Conservation (phyloP, 2,888 invertebrate species). For the Flexamia atlantica region DNA sequence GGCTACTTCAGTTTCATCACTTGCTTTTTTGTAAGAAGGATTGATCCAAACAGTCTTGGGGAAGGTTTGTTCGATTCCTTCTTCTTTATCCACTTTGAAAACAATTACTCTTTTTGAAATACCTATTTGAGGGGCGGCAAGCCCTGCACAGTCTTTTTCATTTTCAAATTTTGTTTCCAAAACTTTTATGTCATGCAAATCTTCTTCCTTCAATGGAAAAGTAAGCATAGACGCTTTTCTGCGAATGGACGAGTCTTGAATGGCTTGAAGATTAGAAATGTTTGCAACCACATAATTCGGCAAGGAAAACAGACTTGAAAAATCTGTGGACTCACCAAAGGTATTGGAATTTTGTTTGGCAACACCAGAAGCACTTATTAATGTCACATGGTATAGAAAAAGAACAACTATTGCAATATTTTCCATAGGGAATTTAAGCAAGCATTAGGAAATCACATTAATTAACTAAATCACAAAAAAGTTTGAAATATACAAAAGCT, state of each 20-base stretch:
- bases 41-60: slow-evolving; percentile 37
- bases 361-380: background rate
- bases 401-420: background rate
- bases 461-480: background rate
- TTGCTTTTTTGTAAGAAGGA: slow-evolving; percentile 39
- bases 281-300: slow-evolving; percentile 39
- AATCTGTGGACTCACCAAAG: background rate
- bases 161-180: slow-evolving; percentile 45
- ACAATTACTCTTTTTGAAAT: slow-evolving; percentile 43
- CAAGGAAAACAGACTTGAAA: background rate
- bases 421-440: background rate
- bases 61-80: slow-evolving; percentile 15
- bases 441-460: background rate
- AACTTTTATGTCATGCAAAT: slow-evolving; percentile 1
- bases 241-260: slow-evolving; percentile 13
- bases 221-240: background rate
- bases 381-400: background rate
- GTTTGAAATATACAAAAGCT: no score
- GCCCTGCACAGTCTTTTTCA: slow-evolving; percentile 47
- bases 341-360: background rate
- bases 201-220: slow-evolving; percentile 41
- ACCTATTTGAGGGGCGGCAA: slow-evolving; percentile 42
- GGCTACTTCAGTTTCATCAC: slow-evolving; percentile 40
- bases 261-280: slow-evolving; percentile 13
- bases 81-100: slow-evolving; percentile 43